Base-by-base conservation (phyloP, 2,113 vertebrate genomes). In the Cichladusa arquata region DNA sequence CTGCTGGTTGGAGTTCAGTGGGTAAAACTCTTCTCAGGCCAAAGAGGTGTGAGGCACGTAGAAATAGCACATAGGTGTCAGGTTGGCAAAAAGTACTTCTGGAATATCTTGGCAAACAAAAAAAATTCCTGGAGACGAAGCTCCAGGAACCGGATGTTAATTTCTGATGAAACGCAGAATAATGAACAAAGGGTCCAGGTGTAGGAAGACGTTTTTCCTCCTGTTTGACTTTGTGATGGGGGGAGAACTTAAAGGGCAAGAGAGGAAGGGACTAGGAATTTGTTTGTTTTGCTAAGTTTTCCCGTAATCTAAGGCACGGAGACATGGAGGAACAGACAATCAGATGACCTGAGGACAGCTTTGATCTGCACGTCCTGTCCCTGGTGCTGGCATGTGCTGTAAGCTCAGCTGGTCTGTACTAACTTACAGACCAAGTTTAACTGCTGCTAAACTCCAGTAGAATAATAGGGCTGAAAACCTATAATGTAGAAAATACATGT, bases 101-200 rank as follows among this genome's bases (percentile, higher is more conserved):
- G 64, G 19, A 78, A 73, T 60, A 91, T 86, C 86, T 88, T 67
- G 72, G 69, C 61, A 64, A 71, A 47, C 34, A 51, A 51, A 51
- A 50, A 48, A 16, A 51, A 28, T 26, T 51, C 50, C 50, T 51
- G 28, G 42, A 66, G 72, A 71, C 91, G 88, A 93, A 94, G 80
- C 67, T 88, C 51, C 80, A 74, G 60, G 38, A 91, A 87, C 61
- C 12, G 36, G 94, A 92, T 87, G 78, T 76, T 87, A 64, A 79
- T 84, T 86, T 91, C 48, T 6, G 18, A 81, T 56, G 61, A 95
- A 78, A 29, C 0, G 0, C 60, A 64, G 53, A 72, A 45, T 64
- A 89, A 51, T 9, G 80, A 96, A 95, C 91, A 93, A 91, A 95
- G 51, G 28, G 17, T 48, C 69, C 95, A 95, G 95, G 95, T 95